Evolutionary conservation across 2,797 vertebrate genomes (phyloP).

Genomic region (Graptemys geographica): DNA sequence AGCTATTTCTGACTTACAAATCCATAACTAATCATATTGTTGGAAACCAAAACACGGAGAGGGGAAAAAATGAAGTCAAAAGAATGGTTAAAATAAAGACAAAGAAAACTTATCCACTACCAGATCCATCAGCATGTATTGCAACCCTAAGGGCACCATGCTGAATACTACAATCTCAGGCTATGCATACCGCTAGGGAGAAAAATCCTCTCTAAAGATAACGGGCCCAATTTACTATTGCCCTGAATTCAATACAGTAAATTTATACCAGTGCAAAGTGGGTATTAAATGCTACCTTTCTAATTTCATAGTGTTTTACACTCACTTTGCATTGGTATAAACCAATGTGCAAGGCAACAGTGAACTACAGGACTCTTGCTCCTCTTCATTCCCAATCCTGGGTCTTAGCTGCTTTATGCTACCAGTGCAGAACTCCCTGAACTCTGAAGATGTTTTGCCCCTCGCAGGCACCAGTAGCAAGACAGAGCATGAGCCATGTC

Average conservation of each 20-base stretch:
- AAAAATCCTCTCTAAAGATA: not conserved
- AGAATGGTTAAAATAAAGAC: slow-evolving; percentile 41
- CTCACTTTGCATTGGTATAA: not conserved
- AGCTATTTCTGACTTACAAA: slow-evolving; percentile 64
- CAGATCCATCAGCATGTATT: rapidly evolving
- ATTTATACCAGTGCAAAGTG: not conserved
- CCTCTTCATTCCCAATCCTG: not conserved
- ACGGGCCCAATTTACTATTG: not conserved
- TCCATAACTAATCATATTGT: slow-evolving; percentile 51
- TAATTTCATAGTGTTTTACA: not conserved
- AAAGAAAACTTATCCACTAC: rapidly evolving
- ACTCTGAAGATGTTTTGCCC: not conserved
- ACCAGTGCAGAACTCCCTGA: not conserved
- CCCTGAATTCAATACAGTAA: not conserved
- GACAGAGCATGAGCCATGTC: not conserved
- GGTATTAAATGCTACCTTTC: not conserved
- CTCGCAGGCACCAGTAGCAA: not conserved
- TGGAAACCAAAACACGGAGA: slow-evolving; percentile 25
- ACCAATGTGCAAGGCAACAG: not conserved
- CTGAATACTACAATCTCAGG: rapidly evolving
- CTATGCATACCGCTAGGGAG: rapidly evolving
- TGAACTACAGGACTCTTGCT: not conserved
- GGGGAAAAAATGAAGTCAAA: not conserved
- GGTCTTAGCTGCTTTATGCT: not conserved
- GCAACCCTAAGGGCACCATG: too few species aligned